phyloP scores from a whole-genome alignment of 2,888 invertebrate species.

The Gerris lacustris region DNA sequence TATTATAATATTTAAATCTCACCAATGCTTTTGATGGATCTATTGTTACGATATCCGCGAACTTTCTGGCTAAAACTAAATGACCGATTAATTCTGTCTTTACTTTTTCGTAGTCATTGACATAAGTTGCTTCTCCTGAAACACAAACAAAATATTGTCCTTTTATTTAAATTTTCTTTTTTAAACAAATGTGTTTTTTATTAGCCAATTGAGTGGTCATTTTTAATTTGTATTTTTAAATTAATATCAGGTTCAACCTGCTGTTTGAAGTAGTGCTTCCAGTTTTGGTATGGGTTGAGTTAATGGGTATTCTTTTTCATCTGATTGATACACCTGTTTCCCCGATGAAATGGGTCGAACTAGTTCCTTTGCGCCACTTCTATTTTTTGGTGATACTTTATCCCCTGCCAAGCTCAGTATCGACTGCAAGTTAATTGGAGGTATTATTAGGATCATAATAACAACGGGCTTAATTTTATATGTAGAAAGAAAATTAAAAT shows the following conservation, averaged over 20 bases:
- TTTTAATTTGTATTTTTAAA: too few species aligned
- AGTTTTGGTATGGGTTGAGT: slow-evolving; percentile 38
- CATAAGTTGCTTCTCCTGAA: slow-evolving; percentile 50
- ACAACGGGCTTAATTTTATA: too few species aligned
- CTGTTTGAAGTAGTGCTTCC: slow-evolving; percentile 35
- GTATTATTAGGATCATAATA: too few species aligned
- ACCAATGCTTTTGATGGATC: slow-evolving; percentile 55
- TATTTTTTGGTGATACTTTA: slow-evolving; percentile 15
- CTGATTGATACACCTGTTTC: slow-evolving; percentile 36
- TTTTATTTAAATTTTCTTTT: too few species aligned
- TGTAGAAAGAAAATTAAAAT: too few species aligned
- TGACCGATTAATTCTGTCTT: slow-evolving; percentile 38
- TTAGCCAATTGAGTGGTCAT: too few species aligned
- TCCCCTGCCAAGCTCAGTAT: slow-evolving; percentile 22
- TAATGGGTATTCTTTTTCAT: slow-evolving; percentile 37
- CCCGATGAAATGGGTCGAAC: slow-evolving; percentile 36
- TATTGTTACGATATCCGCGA: slow-evolving; percentile 47
- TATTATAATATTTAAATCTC: slow-evolving; percentile 30
- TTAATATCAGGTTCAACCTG: slow-evolving; percentile 29
- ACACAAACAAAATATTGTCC: slow-evolving; percentile 33
- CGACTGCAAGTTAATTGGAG: slow-evolving; percentile 16
- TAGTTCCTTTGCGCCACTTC: slow-evolving; percentile 30
- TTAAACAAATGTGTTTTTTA: too few species aligned
- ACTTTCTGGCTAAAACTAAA: slow-evolving; percentile 38
- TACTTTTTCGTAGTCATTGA: slow-evolving; percentile 37